A percentile compares a stretch with the other conserved stretches of the same genome.
phyloP scores from a whole-genome alignment of 2,888 invertebrate species.

The Dryomyza anilis region DNA sequence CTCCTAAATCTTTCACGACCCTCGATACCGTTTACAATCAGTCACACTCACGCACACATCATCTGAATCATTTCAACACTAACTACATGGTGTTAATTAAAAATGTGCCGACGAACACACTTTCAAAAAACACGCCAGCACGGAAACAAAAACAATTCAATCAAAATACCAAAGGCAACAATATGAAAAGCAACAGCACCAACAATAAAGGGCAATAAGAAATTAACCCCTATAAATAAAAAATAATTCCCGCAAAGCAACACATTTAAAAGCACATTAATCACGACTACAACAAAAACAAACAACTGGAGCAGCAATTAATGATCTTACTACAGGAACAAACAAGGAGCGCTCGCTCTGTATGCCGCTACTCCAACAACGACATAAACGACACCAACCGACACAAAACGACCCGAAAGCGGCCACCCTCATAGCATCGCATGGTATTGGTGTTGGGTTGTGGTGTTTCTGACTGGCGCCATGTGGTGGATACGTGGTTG shows the following conservation, averaged over 20 bases:
- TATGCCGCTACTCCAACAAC: not conserved
- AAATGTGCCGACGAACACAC: constrained; percentile 33
- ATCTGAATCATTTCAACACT: constrained; percentile 24
- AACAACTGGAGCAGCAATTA: not conserved
- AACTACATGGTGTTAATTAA: constrained; percentile 43
- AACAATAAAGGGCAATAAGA: constrained; percentile 13
- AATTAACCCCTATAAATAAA: constrained; percentile 50
- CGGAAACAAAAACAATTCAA: constrained; percentile 49
- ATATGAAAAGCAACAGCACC: constrained; percentile 43
- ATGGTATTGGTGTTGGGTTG: too few species aligned
- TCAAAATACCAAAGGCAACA: constrained; percentile 48
- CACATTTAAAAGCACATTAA: constrained; percentile 53
- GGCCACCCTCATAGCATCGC: not conserved
- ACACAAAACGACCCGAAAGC: not conserved
- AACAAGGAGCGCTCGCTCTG: not conserved
- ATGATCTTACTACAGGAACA: not conserved
- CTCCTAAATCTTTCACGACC: too few species aligned
- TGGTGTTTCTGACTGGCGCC: too few species aligned
- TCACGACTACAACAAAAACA: constrained; percentile 31
- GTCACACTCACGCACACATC: too few species aligned
- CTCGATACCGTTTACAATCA: too few species aligned
- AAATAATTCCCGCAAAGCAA: constrained; percentile 50
- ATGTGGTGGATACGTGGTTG: too few species aligned
- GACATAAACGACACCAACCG: not conserved
- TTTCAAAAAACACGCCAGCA: constrained; percentile 26